Percentiles rank a stretch among this genome's conserved stretches.
Conservation (phyloP, 2,797 vertebrate genomes). For the Amniataba percoides region DNA sequence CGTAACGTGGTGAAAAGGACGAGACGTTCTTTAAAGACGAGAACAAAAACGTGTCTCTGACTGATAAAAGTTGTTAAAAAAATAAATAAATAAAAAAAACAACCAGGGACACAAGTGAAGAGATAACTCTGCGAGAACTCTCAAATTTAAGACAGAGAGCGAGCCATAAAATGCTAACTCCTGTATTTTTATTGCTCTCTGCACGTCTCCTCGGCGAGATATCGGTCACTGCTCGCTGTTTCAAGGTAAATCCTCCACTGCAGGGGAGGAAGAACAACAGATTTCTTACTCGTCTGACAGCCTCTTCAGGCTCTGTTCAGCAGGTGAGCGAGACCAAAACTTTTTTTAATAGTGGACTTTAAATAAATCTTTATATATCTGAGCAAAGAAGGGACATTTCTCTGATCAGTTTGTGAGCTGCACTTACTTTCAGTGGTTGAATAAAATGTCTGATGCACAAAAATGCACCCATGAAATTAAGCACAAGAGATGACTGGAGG, state of each 20-base stretch:
- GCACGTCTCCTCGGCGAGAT: not conserved
- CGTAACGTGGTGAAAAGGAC: not conserved
- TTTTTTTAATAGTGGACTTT: not conserved
- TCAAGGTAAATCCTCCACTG: slow-evolving; percentile 24
- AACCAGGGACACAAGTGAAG: not conserved
- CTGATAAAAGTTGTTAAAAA: slow-evolving; percentile 28
- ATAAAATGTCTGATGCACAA: too few relatives aligned
- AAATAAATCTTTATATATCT: not conserved
- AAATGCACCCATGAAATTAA: too few relatives aligned
- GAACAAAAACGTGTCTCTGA: not conserved
- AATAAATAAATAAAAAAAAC: not conserved
- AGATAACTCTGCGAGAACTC: slow-evolving; percentile 8
- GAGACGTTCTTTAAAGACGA: not conserved
- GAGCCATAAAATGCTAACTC: not conserved
- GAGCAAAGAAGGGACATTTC: not conserved
- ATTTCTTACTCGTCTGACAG: not conserved
- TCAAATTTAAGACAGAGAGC: not conserved
- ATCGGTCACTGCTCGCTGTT: slow-evolving; percentile 17
- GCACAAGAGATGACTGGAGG: not conserved
- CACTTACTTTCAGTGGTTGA: not conserved
- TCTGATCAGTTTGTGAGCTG: not conserved
- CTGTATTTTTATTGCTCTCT: not conserved
- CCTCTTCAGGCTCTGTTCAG: not conserved
- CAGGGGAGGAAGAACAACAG: slow-evolving; percentile 7
- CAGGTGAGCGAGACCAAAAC: not conserved